Conservation (phyloP, 2,888 invertebrate genomes). For the Meiosimyza platycephala region DNA sequence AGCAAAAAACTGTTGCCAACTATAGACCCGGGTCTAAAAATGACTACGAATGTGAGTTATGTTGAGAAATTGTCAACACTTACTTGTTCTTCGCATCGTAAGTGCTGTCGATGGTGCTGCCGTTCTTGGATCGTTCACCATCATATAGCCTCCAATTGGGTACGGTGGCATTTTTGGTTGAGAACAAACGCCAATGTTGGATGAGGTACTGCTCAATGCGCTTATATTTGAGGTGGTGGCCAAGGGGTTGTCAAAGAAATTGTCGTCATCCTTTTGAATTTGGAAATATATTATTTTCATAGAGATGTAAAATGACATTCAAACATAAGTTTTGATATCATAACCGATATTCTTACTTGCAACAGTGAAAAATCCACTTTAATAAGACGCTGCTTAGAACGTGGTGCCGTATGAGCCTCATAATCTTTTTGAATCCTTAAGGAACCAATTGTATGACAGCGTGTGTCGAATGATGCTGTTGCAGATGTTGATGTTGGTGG, state of each 20-base stretch:
- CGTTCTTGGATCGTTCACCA: constrained; percentile 25
- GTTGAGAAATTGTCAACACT: constrained; percentile 49
- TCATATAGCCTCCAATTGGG: constrained; percentile 63
- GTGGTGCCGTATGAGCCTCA: constrained; percentile 68
- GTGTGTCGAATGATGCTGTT: constrained; percentile 42
- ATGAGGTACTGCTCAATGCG: constrained; percentile 38
- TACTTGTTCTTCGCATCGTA: constrained; percentile 66
- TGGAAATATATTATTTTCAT: background rate
- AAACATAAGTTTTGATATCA: too few species aligned
- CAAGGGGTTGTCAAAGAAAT: constrained; percentile 47
- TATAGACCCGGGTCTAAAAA: too few species aligned
- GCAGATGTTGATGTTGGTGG: constrained; percentile 57
- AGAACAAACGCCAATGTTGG: constrained; percentile 57
- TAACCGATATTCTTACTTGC: constrained; percentile 69
- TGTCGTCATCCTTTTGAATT: constrained; percentile 47
- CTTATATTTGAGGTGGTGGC: constrained; percentile 34
- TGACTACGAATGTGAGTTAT: constrained; percentile 6
- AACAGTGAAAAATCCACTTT: constrained; percentile 86
- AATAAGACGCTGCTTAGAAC: constrained; percentile 74
- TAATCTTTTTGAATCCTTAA: constrained; percentile 54
- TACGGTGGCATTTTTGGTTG: constrained; percentile 66
- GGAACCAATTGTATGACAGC: constrained; percentile 47
- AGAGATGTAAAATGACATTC: too few species aligned
- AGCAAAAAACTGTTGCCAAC: too few species aligned
- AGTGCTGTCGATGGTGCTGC: constrained; percentile 51